Percentiles rank a stretch among this genome's conserved stretches.
Evolutionary conservation across 1,140 invertebrate genomes (phyloP).

Genomic region (Scaptomyza hsui): DNA sequence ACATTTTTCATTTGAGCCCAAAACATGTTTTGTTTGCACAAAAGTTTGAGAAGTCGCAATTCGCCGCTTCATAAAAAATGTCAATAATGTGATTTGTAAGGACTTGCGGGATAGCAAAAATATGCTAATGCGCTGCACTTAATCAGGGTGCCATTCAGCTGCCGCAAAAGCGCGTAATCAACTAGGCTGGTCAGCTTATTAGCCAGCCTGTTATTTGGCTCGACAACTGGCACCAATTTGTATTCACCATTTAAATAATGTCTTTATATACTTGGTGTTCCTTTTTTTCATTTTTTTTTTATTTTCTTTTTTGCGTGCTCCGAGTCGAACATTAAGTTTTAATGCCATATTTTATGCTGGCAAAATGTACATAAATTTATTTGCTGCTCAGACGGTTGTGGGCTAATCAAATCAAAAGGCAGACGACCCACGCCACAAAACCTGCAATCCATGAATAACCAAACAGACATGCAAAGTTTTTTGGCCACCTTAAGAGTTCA

Average conservation of each 20-base stretch:
- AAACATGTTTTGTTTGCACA: slow-evolving; percentile 35
- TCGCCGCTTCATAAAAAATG: slow-evolving; percentile 75
- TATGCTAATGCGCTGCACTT: slow-evolving; percentile 66
- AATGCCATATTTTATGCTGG: slow-evolving; percentile 79
- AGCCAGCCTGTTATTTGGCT: slow-evolving; percentile 65
- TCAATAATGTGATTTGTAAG: slow-evolving; percentile 79
- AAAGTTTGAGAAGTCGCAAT: slow-evolving; percentile 49
- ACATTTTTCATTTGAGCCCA: slow-evolving; percentile 51
- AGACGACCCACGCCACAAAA: slow-evolving; percentile 38
- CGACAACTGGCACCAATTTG: slow-evolving; percentile 39
- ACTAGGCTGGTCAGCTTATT: slow-evolving; percentile 52
- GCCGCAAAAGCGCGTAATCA: slow-evolving; percentile 26
- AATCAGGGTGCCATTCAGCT: slow-evolving; percentile 42
- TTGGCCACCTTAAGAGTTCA: slow-evolving; percentile 30
- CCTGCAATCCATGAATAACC: slow-evolving; percentile 57
- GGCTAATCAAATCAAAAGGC: slow-evolving; percentile 77
- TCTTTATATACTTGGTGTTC: slow-evolving; percentile 44
- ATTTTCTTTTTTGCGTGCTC: slow-evolving; percentile 48
- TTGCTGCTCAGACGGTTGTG: slow-evolving; percentile 35
- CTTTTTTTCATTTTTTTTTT: slow-evolving; percentile 1
- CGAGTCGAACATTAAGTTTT: slow-evolving; percentile 74
- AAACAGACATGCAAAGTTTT: slow-evolving; percentile 73
- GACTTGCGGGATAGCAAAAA: slow-evolving; percentile 27
- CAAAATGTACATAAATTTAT: slow-evolving; percentile 78
- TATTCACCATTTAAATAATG: slow-evolving; percentile 55